phyloP scores from a whole-genome alignment of 2,113 vertebrate species.

The Antechinus flavipes region DNA sequence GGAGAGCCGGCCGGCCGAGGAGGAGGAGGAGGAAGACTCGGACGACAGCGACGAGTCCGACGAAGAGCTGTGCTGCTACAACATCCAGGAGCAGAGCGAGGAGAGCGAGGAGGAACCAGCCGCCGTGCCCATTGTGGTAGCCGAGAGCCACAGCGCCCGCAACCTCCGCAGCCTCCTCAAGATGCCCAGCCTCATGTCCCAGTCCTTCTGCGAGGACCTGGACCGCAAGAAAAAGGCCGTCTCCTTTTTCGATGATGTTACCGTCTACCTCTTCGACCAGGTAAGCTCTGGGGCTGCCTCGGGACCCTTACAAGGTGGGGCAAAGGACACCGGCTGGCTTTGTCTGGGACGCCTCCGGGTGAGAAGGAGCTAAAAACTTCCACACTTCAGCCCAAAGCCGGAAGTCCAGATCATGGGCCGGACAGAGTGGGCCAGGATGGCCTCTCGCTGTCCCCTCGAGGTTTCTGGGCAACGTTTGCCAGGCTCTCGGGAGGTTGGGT shows the following conservation, averaged over 20 bases:
- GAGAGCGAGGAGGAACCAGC: conserved; percentile 94
- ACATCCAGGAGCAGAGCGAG: conserved; percentile 92
- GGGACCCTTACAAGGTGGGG: fast-evolving
- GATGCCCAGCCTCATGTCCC: conserved; percentile 90
- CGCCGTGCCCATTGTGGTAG: conserved; percentile 93
- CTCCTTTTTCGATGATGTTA: conserved; percentile 98
- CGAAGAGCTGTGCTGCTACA: conserved; percentile 92
- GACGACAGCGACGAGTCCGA: conserved; percentile 96
- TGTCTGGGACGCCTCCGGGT: background rate
- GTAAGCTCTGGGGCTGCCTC: conserved; percentile 76
- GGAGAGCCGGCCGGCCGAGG: conserved; percentile 52
- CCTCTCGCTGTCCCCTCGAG: background rate
- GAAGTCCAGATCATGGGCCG: background rate
- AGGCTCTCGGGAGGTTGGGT: background rate
- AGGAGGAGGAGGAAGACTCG: conserved; percentile 90
- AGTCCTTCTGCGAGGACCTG: conserved; percentile 91
- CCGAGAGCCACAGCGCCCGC: conserved; percentile 90
- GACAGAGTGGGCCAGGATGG: background rate
- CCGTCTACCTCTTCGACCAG: conserved; percentile 99
- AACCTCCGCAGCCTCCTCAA: conserved; percentile 96
- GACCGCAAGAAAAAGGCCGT: conserved; percentile 97
- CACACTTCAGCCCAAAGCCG: background rate
- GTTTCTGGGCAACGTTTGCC: background rate
- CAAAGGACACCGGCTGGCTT: fast-evolving
- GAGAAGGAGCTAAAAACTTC: background rate